Conservation (phyloP, 2,888 invertebrate genomes). For the Disparrhopalites patrizii region DNA sequence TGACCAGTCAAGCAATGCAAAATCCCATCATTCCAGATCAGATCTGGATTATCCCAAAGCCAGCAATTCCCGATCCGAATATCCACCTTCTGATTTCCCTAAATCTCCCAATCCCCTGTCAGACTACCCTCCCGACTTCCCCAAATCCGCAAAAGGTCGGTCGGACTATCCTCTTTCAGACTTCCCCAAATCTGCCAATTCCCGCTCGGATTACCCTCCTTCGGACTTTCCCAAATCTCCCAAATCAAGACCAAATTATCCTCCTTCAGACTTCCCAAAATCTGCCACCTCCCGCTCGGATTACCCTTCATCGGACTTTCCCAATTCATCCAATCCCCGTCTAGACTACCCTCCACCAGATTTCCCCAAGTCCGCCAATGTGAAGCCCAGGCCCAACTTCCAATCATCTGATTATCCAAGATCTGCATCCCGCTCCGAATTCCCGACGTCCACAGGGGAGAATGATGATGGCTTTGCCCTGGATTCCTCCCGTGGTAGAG, state of each 20-base stretch:
- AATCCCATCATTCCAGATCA: no score
- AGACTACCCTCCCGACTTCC: no score
- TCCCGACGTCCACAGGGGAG: not conserved
- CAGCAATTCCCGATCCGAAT: not conserved
- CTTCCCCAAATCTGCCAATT: not conserved
- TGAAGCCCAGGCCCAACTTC: not conserved
- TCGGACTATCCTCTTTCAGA: not conserved
- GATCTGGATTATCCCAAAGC: constrained; percentile 1
- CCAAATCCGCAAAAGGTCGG: not conserved
- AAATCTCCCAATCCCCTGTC: no score
- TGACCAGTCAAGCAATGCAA: no score
- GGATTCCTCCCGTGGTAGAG: constrained; percentile 1
- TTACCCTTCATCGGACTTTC: not conserved
- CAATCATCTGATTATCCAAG: not conserved
- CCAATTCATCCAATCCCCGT: not conserved
- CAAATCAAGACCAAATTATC: not conserved
- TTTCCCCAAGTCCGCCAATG: not conserved
- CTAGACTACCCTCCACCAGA: not conserved
- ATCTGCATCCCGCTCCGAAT: not conserved
- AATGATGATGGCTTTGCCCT: not conserved
- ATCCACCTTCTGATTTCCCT: not conserved
- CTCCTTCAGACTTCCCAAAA: not conserved
- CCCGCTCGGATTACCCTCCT: not conserved
- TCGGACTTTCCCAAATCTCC: constrained; percentile 10
- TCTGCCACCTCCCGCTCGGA: not conserved